A percentile compares a stretch with the other conserved stretches of the same genome.
phyloP scores from a whole-genome alignment of 2,888 invertebrate genomes.

The Ormyrus pomaceus region DNA sequence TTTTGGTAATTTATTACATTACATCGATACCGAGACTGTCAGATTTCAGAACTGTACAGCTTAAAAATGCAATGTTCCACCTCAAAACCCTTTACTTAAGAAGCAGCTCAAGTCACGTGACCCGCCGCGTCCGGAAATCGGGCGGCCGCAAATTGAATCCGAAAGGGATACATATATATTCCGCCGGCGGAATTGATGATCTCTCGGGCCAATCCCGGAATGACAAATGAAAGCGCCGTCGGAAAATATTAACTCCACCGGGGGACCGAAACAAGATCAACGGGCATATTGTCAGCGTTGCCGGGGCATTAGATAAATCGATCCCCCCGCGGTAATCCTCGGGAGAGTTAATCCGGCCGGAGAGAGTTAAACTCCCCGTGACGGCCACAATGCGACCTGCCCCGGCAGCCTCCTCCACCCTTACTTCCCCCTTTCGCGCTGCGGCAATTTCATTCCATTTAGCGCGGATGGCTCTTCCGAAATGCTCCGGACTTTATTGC shows the following conservation, averaged over 20 bases:
- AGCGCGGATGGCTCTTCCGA: neutral
- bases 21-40: too few species aligned
- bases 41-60: too few species aligned
- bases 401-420: neutral
- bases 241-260: neutral
- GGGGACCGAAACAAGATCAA: neutral
- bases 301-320: constrained; percentile 6
- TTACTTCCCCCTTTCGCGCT: constrained; percentile 11
- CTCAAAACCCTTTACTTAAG: too few species aligned
- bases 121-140: too few species aligned
- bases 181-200: too few species aligned
- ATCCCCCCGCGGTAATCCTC: neutral
- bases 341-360: neutral
- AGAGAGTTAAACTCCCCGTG: constrained; percentile 16
- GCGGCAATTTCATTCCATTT: constrained; percentile 28
- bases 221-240: too few species aligned
- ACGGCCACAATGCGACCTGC: constrained; percentile 60
- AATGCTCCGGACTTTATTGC: constrained; percentile 15
- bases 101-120: too few species aligned
- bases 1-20: too few species aligned
- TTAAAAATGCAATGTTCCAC: too few species aligned
- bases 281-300: neutral
- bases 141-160: too few species aligned
- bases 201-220: too few species aligned
- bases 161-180: too few species aligned